A percentile compares a stretch with the other conserved stretches of the same genome.
Conservation (phyloP, 2,888 invertebrate species). For the Oxystoma pomonae region DNA sequence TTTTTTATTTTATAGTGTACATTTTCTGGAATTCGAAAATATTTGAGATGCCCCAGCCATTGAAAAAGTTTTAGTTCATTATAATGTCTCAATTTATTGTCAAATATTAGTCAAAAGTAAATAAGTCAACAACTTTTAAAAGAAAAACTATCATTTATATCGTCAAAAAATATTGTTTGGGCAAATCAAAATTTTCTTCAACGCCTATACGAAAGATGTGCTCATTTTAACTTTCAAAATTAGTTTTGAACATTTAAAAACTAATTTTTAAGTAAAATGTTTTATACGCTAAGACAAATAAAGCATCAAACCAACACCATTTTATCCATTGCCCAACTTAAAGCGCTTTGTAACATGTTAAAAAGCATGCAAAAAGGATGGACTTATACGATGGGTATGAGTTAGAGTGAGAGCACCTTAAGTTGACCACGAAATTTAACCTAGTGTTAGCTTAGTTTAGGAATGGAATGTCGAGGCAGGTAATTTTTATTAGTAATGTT, state of each 20-base stretch:
- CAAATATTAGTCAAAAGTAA: no score
- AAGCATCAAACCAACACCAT: not conserved
- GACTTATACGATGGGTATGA: not conserved
- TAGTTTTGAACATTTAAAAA: constrained; percentile 12
- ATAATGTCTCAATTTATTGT: no score
- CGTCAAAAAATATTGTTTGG: constrained; percentile 6
- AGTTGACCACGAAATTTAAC: constrained; percentile 15
- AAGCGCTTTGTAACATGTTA: not conserved
- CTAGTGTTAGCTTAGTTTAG: constrained; percentile 14
- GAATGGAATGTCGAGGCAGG: constrained; percentile 21
- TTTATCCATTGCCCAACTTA: not conserved
- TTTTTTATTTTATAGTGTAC: no score
- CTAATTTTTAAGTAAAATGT: constrained; percentile 26
- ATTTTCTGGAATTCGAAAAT: no score
- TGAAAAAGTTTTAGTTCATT: no score
- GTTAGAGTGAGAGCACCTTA: constrained; percentile 10
- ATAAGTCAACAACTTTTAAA: no score
- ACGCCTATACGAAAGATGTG: no score
- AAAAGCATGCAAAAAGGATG: not conserved
- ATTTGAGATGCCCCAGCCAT: no score
- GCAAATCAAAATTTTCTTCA: not conserved
- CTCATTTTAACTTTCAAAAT: constrained; percentile 20
- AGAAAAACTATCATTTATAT: no score
- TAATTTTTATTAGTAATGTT: constrained; percentile 18
- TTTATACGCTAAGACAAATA: no score